phyloP scores from a whole-genome alignment of 2,113 vertebrate genomes.

The Mustela nigripes region DNA sequence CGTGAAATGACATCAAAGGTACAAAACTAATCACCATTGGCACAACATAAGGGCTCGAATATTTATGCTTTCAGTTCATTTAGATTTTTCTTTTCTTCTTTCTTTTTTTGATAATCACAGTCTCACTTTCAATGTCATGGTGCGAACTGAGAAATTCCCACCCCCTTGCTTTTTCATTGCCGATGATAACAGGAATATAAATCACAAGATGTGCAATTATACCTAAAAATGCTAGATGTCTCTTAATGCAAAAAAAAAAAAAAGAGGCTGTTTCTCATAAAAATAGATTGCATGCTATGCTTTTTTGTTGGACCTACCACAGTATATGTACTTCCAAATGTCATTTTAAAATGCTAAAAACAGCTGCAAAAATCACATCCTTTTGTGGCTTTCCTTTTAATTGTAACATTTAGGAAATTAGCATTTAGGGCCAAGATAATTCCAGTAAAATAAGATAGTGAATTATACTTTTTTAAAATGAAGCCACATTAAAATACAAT shows the following conservation, averaged over 20 bases:
- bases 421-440: constrained; percentile 62
- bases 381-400: constrained; percentile 69
- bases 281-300: constrained; percentile 33
- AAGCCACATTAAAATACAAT: constrained; percentile 62
- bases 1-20: background rate
- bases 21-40: background rate
- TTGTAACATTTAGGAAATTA: constrained; percentile 71
- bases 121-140: constrained; percentile 53
- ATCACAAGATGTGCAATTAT: constrained; percentile 15
- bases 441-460: constrained; percentile 42
- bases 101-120: constrained; percentile 17
- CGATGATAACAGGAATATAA: constrained; percentile 4
- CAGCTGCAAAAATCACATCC: constrained; percentile 63
- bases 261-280: constrained; percentile 52
- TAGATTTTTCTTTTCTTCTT: background rate
- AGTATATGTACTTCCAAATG: constrained; percentile 47
- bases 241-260: constrained; percentile 59
- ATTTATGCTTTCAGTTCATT: constrained; percentile 64
- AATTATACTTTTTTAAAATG: constrained; percentile 67
- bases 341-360: constrained; percentile 71
- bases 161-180: constrained; percentile 33
- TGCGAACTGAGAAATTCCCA: constrained; percentile 49
- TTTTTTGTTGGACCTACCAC: constrained; percentile 54
- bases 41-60: constrained; percentile 33
- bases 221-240: constrained; percentile 49